These are phyloP conservation scores for Xiphophorus maculatus DNA, from an alignment of 2,113 vertebrate genomes.

Conservation along the genomic window DNA sequence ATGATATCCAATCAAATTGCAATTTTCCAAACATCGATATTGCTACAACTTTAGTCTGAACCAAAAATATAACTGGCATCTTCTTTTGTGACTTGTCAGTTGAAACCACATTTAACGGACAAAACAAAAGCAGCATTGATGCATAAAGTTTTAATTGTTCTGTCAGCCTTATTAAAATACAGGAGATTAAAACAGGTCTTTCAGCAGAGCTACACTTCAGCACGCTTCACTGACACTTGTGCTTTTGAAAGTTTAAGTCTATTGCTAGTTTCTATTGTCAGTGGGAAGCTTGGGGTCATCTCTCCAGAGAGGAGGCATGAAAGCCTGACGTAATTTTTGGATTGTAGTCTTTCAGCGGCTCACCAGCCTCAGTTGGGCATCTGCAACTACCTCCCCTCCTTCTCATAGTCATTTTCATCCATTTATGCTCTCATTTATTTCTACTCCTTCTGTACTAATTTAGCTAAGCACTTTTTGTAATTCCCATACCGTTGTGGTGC, in stretches of 20 bases:
- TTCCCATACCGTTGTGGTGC: constrained; percentile 21
- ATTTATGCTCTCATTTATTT: constrained; percentile 14
- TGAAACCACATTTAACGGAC: too few relatives aligned
- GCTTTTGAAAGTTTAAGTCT: constrained; percentile 19
- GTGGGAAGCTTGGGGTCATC: constrained; percentile 41
- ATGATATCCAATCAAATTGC: too few relatives aligned
- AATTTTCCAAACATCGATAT: too few relatives aligned
- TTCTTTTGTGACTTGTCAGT: not conserved
- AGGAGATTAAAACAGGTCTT: constrained; percentile 2
- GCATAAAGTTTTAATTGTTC: constrained; percentile 4
- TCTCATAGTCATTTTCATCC: not conserved
- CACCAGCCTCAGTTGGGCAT: constrained; percentile 21
- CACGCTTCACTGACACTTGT: constrained; percentile 22
- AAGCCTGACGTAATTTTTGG: constrained; percentile 59
- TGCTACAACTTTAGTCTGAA: too few relatives aligned
- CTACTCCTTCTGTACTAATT: constrained; percentile 33
- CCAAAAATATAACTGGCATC: too few relatives aligned
- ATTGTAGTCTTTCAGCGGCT: constrained; percentile 41
- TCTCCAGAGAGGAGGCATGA: constrained; percentile 53
- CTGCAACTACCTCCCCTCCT: not conserved
- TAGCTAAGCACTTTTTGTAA: constrained; percentile 20
- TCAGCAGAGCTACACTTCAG: constrained; percentile 24
- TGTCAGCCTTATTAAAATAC: constrained; percentile 1
- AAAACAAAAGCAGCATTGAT: not conserved
- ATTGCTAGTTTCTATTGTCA: constrained; percentile 41